These are phyloP conservation scores for Stenopsyche tienmushanensis DNA, from an alignment of 1,140 invertebrate genomes.

Conservation along the genomic window DNA sequence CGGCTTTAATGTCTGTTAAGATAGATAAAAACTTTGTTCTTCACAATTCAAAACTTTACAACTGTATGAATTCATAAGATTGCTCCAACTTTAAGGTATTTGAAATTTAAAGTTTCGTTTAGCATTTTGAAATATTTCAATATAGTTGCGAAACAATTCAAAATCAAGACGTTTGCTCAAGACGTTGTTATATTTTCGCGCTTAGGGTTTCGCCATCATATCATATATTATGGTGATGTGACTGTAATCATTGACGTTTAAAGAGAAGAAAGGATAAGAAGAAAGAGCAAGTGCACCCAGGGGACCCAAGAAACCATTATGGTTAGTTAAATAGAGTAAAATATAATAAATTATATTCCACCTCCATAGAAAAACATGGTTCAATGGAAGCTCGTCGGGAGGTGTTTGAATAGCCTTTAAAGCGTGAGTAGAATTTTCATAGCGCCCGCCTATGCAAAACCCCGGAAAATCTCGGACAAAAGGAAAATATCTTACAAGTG, in stretches of 20 bases:
- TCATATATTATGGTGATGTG: too few species aligned
- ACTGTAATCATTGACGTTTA: background rate
- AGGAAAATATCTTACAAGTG: constrained; percentile 9
- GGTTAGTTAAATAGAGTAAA: constrained; percentile 15
- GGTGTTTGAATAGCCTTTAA: constrained; percentile 17
- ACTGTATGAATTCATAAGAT: too few species aligned
- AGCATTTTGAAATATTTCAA: too few species aligned
- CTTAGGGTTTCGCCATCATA: too few species aligned
- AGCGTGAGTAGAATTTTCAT: constrained; percentile 6
- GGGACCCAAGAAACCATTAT: constrained; percentile 6
- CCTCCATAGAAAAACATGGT: background rate
- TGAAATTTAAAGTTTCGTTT: too few species aligned
- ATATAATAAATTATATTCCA: constrained; percentile 22
- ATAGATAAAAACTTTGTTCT: too few species aligned
- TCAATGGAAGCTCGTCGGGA: background rate
- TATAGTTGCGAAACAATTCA: too few species aligned
- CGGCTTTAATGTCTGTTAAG: too few species aligned
- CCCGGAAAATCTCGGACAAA: background rate
- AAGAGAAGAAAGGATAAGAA: background rate
- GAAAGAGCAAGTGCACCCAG: background rate
- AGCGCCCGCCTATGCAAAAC: background rate
- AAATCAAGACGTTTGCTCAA: too few species aligned
- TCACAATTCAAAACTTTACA: too few species aligned
- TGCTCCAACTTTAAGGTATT: too few species aligned
- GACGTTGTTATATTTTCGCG: too few species aligned